Evolutionary conservation across 2,888 invertebrate genomes (phyloP).

Genomic region (Chloroclysta siterata): DNA sequence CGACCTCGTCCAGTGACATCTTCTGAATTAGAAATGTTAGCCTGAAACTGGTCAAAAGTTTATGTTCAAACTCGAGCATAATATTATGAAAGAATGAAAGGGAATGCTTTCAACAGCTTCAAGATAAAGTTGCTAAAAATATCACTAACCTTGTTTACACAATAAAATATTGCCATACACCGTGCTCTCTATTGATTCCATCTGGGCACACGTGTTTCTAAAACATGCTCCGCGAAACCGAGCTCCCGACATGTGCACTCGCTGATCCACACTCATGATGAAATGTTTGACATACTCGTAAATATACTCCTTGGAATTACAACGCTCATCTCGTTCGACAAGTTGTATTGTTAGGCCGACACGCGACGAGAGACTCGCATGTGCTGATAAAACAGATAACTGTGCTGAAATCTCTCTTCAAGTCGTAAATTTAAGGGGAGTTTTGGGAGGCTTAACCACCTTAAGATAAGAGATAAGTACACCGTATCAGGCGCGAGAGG

Average conservation of each 20-base stretch:
- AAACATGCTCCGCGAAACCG: conserved; percentile 41
- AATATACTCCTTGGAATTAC: conserved; percentile 42
- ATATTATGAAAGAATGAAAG: conserved; percentile 6
- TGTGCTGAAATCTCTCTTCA: conserved; percentile 76
- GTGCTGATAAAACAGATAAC: conserved; percentile 81
- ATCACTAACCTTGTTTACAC: conserved; percentile 64
- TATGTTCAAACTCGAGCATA: conserved; percentile 1
- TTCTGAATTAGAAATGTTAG: conserved; percentile 53
- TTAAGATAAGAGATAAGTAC: conserved; percentile 82
- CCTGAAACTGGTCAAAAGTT: conserved; percentile 55
- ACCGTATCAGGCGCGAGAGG: conserved; percentile 58
- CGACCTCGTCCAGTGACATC: conserved; percentile 80
- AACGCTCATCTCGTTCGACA: conserved; percentile 48
- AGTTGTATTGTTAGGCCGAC: conserved; percentile 62
- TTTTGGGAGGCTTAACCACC: conserved; percentile 80
- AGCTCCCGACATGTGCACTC: conserved; percentile 48
- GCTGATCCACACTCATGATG: conserved; percentile 46
- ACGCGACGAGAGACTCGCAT: conserved; percentile 62
- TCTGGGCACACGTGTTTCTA: conserved; percentile 48
- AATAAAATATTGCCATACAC: conserved; percentile 46
- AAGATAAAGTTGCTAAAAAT: conserved; percentile 42
- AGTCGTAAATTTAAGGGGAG: conserved; percentile 81
- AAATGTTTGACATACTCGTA: conserved; percentile 50
- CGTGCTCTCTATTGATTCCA: conserved; percentile 50
- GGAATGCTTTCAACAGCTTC: conserved; percentile 16